Percentiles rank a stretch among this genome's conserved stretches.
Evolutionary conservation across 2,113 vertebrate species (phyloP).

Genomic region (Empidonax traillii): DNA sequence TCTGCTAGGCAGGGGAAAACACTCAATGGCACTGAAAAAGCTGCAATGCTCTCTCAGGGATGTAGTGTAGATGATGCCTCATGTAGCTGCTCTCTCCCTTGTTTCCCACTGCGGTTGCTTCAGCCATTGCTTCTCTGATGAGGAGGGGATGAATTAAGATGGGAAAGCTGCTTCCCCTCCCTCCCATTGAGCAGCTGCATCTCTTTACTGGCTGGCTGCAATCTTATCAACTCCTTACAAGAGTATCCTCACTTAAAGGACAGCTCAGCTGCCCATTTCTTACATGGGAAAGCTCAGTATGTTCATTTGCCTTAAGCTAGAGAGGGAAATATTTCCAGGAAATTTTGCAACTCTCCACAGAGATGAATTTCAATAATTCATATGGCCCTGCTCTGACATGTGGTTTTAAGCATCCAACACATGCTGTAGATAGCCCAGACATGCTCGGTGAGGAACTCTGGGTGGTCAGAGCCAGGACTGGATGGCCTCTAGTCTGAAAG

Average conservation of each 20-base stretch:
- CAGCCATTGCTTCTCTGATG: not conserved
- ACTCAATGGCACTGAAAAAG: not conserved
- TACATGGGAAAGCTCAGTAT: rapidly evolving
- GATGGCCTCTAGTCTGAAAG: not conserved
- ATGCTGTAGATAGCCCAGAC: not conserved
- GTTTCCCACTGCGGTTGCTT: not conserved
- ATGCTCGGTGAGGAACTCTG: not conserved
- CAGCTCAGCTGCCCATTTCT: not conserved
- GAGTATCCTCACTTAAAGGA: not conserved
- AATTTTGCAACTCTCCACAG: not conserved
- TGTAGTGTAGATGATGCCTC: not conserved
- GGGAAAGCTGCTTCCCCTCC: not conserved
- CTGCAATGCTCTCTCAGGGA: not conserved
- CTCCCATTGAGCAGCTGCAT: not conserved
- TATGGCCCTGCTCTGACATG: not conserved
- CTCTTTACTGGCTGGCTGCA: not conserved
- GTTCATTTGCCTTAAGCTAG: not conserved
- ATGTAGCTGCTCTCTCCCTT: not conserved
- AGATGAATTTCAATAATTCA: not conserved
- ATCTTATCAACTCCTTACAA: not conserved
- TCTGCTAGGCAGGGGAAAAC: not conserved
- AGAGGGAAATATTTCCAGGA: not conserved
- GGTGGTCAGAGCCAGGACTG: not conserved
- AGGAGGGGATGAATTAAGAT: not conserved
- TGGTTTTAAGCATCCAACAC: not conserved